phyloP scores from a whole-genome alignment of 2,797 vertebrate genomes.

The Ispidina picta region DNA sequence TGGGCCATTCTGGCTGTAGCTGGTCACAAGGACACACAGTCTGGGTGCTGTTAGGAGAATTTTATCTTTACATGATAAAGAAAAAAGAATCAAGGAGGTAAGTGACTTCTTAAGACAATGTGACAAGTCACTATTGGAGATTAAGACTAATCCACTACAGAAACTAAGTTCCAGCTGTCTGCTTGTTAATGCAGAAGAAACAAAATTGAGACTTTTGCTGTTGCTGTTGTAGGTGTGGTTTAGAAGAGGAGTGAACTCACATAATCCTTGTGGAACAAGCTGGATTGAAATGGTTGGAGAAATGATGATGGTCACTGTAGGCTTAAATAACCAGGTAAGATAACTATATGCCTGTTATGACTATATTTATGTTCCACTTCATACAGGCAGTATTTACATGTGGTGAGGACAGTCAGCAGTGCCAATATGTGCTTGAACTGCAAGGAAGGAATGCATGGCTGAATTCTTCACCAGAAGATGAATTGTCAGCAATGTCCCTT shows the following conservation, averaged over 20 bases:
- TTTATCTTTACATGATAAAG: slow-evolving; percentile 1
- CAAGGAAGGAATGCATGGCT: neutral
- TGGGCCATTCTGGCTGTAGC: neutral
- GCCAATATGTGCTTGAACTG: neutral
- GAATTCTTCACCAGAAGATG: neutral
- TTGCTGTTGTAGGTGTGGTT: slow-evolving; percentile 90
- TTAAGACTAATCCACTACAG: neutral
- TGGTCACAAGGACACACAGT: neutral
- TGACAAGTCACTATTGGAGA: neutral
- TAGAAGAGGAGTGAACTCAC: slow-evolving; percentile 92
- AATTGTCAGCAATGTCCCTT: neutral
- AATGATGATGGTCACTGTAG: slow-evolving; percentile 93
- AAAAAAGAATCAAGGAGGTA: neutral
- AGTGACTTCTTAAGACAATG: neutral
- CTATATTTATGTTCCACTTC: neutral
- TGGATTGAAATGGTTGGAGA: slow-evolving; percentile 98
- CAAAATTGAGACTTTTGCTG: neutral
- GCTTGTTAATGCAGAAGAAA: neutral
- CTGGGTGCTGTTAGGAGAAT: neutral
- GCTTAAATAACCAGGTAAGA: slow-evolving; percentile 93
- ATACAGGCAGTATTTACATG: rapidly evolving
- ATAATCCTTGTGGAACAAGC: slow-evolving; percentile 93
- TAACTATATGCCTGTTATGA: neutral
- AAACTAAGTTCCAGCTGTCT: neutral
- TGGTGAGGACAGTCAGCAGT: neutral